Evolutionary conservation across 2,797 vertebrate genomes (phyloP).

Genomic region (Sebastes minor): DNA sequence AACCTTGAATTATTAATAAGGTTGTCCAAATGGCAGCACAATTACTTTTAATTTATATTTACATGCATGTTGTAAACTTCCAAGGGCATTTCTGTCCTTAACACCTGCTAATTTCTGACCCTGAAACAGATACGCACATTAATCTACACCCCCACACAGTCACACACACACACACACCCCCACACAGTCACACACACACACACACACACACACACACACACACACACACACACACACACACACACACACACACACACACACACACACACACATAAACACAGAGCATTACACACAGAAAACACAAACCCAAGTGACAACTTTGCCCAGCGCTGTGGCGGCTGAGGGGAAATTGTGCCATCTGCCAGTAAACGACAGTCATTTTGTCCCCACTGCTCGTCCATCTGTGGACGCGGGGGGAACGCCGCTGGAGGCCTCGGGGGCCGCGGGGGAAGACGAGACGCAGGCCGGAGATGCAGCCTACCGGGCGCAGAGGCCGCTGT

Average conservation of each 20-base stretch:
- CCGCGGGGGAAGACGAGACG: neutral
- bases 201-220: neutral
- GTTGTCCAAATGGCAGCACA: neutral
- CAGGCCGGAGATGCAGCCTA: conserved; percentile 5
- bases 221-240: neutral
- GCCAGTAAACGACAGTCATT: conserved; percentile 67
- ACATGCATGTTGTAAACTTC: conserved; percentile 14
- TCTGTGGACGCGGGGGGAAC: conserved; percentile 61
- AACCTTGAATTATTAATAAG: neutral
- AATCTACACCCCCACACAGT: neutral
- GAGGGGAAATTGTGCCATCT: conserved; percentile 71
- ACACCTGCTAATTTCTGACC: conserved; percentile 37
- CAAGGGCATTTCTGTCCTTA: conserved; percentile 39
- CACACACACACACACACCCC: neutral
- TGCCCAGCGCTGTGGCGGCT: conserved; percentile 30
- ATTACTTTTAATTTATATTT: conserved; percentile 1
- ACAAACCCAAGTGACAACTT: conserved; percentile 36
- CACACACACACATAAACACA: neutral
- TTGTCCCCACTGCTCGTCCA: conserved; percentile 72
- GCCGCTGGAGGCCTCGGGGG: conserved; percentile 33
- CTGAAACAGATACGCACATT: conserved; percentile 20
- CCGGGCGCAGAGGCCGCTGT: neutral
- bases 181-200: neutral
- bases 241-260: neutral
- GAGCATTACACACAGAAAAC: neutral